phyloP scores from a whole-genome alignment of 1,140 invertebrate species.

The Vanessa tameamea region DNA sequence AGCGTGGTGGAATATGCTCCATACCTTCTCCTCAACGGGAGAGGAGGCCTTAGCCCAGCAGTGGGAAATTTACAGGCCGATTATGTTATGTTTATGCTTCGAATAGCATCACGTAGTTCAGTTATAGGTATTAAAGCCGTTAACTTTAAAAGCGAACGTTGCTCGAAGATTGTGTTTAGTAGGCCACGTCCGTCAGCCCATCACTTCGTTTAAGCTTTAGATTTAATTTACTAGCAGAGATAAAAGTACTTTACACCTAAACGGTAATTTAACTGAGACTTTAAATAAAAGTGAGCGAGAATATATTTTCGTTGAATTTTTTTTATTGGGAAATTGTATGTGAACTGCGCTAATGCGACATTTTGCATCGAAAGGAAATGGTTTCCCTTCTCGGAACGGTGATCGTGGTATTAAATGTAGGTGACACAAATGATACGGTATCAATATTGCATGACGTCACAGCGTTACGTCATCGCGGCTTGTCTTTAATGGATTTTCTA shows the following conservation, averaged over 20 bases:
- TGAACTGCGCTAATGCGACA: not conserved
- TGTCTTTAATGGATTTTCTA: not conserved
- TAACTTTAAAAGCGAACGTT: not conserved
- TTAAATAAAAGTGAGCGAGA: slow-evolving; percentile 1
- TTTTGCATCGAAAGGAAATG: not conserved
- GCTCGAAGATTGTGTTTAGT: slow-evolving; percentile 11
- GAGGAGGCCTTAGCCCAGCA: too few relatives aligned
- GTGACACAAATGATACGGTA: not conserved
- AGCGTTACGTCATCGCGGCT: not conserved
- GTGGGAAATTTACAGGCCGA: too few relatives aligned
- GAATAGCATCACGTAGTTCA: not conserved
- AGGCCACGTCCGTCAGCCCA: slow-evolving; percentile 18
- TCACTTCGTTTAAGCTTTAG: slow-evolving; percentile 12
- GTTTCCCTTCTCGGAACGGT: not conserved
- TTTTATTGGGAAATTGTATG: slow-evolving; percentile 10
- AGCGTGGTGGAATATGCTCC: too few relatives aligned
- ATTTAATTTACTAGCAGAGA: slow-evolving; percentile 26
- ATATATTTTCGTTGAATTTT: slow-evolving; percentile 3
- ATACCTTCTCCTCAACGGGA: too few relatives aligned
- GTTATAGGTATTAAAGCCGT: not conserved
- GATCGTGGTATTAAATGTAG: not conserved
- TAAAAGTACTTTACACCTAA: slow-evolving; percentile 20
- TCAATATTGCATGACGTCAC: not conserved
- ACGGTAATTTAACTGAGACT: slow-evolving; percentile 19
- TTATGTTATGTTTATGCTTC: too few relatives aligned